These are phyloP conservation scores for Arctocebus calabarensis DNA, from an alignment of 2,797 vertebrate genomes.

Conservation along the genomic window DNA sequence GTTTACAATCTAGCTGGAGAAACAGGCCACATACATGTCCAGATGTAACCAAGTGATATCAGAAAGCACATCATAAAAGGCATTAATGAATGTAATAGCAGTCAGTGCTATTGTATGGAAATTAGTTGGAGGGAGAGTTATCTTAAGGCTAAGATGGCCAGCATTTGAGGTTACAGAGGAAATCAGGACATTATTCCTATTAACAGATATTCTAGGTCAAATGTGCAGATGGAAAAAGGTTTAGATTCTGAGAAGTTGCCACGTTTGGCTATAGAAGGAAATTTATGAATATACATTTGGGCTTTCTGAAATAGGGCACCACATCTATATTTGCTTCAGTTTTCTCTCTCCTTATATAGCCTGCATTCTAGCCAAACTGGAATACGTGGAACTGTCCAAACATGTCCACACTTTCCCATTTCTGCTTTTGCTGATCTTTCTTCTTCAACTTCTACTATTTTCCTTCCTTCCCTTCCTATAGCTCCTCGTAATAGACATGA, in stretches of 20 bases:
- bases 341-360: neutral
- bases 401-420: neutral
- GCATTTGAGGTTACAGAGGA: neutral
- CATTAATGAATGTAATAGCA: slow-evolving; percentile 1
- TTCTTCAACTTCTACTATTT: neutral
- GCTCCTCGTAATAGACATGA: neutral
- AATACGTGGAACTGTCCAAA: neutral
- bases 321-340: neutral
- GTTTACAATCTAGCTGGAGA: neutral
- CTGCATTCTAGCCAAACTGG: neutral
- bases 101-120: neutral
- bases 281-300: neutral
- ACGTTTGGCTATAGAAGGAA: neutral
- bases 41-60: neutral
- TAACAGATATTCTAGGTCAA: neutral
- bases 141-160: neutral
- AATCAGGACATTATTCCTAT: neutral
- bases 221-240: neutral
- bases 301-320: neutral
- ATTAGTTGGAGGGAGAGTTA: neutral
- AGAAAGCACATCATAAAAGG: neutral
- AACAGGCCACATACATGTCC: neutral
- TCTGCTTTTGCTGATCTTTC: neutral
- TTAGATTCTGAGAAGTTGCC: neutral
- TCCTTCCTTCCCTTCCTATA: neutral